Conservation (phyloP, 2,888 invertebrate genomes). For the Chrysolina haemoptera region DNA sequence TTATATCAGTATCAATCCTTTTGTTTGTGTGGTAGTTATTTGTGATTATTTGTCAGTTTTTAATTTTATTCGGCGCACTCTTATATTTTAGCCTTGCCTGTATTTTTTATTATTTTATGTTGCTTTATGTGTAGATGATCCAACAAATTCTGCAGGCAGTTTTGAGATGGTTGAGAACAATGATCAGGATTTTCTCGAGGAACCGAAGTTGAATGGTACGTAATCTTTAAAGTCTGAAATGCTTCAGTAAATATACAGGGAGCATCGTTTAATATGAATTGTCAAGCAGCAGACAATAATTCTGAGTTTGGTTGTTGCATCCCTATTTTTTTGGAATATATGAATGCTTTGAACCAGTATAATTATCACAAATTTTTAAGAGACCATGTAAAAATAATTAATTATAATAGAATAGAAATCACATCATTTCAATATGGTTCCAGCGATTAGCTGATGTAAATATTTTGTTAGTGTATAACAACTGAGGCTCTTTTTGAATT, state of each 20-base stretch:
- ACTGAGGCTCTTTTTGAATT: too few relatives aligned
- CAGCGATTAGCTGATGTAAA: too few relatives aligned
- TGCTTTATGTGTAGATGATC: conserved; percentile 69
- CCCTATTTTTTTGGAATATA: too few relatives aligned
- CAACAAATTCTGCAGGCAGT: conserved; percentile 74
- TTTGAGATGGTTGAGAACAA: conserved; percentile 79
- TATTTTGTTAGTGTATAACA: too few relatives aligned
- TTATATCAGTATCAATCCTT: neutral
- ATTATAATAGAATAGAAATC: too few relatives aligned
- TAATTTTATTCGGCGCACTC: conserved; percentile 44
- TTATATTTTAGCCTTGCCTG: conserved; percentile 17
- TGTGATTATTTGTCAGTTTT: neutral
- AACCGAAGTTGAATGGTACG: conserved; percentile 58
- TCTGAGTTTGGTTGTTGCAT: too few relatives aligned
- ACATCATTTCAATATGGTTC: too few relatives aligned
- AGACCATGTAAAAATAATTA: too few relatives aligned
- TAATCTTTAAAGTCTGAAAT: conserved; percentile 28
- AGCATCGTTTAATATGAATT: neutral
- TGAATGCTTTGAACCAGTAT: too few relatives aligned
- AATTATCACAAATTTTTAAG: too few relatives aligned
- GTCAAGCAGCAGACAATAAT: neutral
- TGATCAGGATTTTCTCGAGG: conserved; percentile 69
- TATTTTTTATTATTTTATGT: conserved; percentile 54
- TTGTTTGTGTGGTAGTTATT: neutral
- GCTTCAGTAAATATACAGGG: neutral